Conservation (phyloP, 92 coral and sea anemone species). For the Galaxea fascicularis region DNA sequence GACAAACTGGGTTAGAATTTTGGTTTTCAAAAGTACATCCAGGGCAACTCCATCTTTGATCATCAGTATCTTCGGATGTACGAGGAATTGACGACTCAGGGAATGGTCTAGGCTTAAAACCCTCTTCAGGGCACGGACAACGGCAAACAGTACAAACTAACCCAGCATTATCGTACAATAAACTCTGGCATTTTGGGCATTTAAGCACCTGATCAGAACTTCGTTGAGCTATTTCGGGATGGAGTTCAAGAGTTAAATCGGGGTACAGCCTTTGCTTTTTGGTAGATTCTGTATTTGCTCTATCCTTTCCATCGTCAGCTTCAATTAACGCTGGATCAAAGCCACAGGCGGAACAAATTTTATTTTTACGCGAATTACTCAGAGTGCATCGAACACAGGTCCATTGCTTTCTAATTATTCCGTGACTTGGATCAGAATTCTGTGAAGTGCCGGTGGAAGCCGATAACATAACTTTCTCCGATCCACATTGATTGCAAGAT, state of each 20-base stretch:
- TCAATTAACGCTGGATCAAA: constrained; percentile 15
- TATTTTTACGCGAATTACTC: constrained; percentile 51
- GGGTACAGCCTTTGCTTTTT: constrained; percentile 61
- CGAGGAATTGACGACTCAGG: constrained; percentile 92
- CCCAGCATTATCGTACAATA: constrained; percentile 84
- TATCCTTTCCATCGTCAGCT: constrained; percentile 20
- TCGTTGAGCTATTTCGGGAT: constrained; percentile 72
- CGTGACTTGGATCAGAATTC: background rate
- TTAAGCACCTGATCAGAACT: constrained; percentile 78
- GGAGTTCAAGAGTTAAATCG: constrained; percentile 62
- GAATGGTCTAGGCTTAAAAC: constrained; percentile 95
- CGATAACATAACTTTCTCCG: constrained; percentile 37
- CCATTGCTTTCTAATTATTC: constrained; percentile 84
- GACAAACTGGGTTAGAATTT: constrained; percentile 60
- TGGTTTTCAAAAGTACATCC: constrained; percentile 87
- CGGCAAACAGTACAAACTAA: constrained; percentile 86
- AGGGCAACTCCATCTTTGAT: constrained; percentile 80
- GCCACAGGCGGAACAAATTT: constrained; percentile 79
- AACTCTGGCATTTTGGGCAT: constrained; percentile 92
- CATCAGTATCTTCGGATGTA: constrained; percentile 57
- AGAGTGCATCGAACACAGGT: constrained; percentile 81
- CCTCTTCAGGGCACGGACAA: constrained; percentile 83
- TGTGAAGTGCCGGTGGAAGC: constrained; percentile 5
- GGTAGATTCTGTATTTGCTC: constrained; percentile 14
- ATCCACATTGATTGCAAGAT: constrained; percentile 80